Conservation (phyloP, 2,888 invertebrate genomes). For the Synanthedon vespiformis region DNA sequence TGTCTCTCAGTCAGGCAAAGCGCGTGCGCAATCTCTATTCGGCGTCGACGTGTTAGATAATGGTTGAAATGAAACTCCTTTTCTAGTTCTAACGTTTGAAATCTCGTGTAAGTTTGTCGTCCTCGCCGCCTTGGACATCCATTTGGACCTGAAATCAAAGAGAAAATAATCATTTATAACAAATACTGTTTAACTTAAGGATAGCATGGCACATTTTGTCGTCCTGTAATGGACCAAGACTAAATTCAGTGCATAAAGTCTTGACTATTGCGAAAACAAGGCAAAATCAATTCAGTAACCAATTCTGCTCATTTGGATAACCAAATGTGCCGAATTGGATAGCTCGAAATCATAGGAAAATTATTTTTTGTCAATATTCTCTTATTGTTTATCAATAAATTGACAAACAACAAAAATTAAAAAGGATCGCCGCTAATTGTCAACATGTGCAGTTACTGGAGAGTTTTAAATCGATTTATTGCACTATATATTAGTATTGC, state of each 20-base stretch:
- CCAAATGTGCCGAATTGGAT: too few relatives aligned
- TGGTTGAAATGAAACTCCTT: conserved; percentile 99
- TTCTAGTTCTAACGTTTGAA: conserved; percentile 97
- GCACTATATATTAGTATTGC: conserved; percentile 49
- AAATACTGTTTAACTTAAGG: background rate
- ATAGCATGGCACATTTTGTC: background rate
- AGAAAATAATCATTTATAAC: background rate
- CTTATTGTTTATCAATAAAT: too few relatives aligned
- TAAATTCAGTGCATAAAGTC: too few relatives aligned
- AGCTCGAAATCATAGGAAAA: too few relatives aligned
- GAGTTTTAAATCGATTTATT: conserved; percentile 48
- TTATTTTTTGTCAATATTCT: too few relatives aligned
- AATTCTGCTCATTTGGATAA: too few relatives aligned
- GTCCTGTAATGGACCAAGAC: background rate
- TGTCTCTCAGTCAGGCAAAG: conserved; percentile 96
- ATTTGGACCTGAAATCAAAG: conserved; percentile 86
- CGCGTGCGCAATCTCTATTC: conserved; percentile 97
- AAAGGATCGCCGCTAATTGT: background rate
- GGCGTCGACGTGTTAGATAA: conserved; percentile 93
- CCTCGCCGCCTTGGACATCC: conserved; percentile 94
- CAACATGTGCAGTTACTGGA: background rate
- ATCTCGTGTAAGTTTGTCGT: conserved; percentile 97
- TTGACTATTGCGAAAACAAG: too few relatives aligned
- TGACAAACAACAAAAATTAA: background rate
- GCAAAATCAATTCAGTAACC: too few relatives aligned